Conservation (phyloP, 2,888 invertebrate genomes). For the Ennomos fuscantarius region DNA sequence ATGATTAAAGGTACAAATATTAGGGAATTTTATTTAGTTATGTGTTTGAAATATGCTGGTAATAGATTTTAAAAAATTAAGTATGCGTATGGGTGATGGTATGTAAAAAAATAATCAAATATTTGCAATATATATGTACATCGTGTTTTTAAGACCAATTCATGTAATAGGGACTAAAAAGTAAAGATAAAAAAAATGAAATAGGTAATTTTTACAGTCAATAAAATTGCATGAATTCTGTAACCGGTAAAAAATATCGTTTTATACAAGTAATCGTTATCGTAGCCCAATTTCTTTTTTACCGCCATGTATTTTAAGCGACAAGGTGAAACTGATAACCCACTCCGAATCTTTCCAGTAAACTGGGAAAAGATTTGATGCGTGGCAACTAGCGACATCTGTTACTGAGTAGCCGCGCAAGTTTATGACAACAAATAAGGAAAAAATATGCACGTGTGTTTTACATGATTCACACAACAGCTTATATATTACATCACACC, state of each 20-base stretch:
- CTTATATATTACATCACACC: constrained; percentile 12
- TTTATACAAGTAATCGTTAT: constrained; percentile 22
- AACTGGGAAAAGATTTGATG: constrained; percentile 4
- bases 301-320: constrained; percentile 11
- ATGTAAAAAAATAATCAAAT: no score
- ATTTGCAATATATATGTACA: no score
- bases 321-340: constrained; percentile 28
- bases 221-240: constrained; percentile 14
- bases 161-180: constrained; percentile 10
- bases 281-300: constrained; percentile 18
- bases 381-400: constrained; percentile 29
- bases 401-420: constrained; percentile 21
- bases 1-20: no score
- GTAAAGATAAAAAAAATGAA: constrained; percentile 9
- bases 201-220: constrained; percentile 15
- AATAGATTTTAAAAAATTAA: no score
- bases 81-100: no score
- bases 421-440: constrained; percentile 16
- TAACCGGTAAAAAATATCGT: constrained; percentile 15
- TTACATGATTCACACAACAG: constrained; percentile 17
- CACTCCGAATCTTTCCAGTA: constrained; percentile 17
- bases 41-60: no score
- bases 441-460: constrained; percentile 21
- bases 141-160: constrained; percentile 12
- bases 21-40: no score